These are phyloP conservation scores for Drosophila repleta DNA, from an alignment of 1,140 invertebrate species.

Conservation along the genomic window DNA sequence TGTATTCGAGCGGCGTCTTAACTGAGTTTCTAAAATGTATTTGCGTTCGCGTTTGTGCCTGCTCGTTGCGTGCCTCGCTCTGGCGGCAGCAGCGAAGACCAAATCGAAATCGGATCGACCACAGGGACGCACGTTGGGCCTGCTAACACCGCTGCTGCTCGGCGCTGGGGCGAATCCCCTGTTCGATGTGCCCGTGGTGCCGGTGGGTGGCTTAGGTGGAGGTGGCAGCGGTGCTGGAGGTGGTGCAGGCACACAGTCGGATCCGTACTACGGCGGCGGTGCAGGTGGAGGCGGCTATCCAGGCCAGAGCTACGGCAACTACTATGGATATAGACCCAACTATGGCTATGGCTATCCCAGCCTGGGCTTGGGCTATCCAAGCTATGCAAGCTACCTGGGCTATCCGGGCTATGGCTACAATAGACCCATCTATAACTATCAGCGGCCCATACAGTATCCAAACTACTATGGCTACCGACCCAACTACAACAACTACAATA, in stretches of 20 bases:
- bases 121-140: slow-evolving; percentile 67
- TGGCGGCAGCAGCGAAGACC: slow-evolving; percentile 27
- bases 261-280: slow-evolving; percentile 55
- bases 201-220: background rate
- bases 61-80: slow-evolving; percentile 38
- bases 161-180: slow-evolving; percentile 27
- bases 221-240: slow-evolving; percentile 9
- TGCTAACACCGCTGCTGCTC: slow-evolving; percentile 64
- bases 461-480: slow-evolving; percentile 55
- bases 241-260: slow-evolving; percentile 48
- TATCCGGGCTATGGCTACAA: slow-evolving; percentile 59
- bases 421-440: slow-evolving; percentile 41
- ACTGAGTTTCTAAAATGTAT: slow-evolving; percentile 48
- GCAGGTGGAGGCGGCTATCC: slow-evolving; percentile 13
- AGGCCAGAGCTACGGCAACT: slow-evolving; percentile 13
- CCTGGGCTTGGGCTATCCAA: slow-evolving; percentile 50
- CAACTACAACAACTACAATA: slow-evolving; percentile 36
- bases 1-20: background rate
- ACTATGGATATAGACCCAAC: slow-evolving; percentile 50
- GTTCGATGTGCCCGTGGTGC: slow-evolving; percentile 53
- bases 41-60: slow-evolving; percentile 39
- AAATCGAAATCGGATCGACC: slow-evolving; percentile 19
- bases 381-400: slow-evolving; percentile 42
- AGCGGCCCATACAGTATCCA: slow-evolving; percentile 49
- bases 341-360: slow-evolving; percentile 54